These are phyloP conservation scores for Grus americana DNA, from an alignment of 2,113 vertebrate species.

Conservation along the genomic window DNA sequence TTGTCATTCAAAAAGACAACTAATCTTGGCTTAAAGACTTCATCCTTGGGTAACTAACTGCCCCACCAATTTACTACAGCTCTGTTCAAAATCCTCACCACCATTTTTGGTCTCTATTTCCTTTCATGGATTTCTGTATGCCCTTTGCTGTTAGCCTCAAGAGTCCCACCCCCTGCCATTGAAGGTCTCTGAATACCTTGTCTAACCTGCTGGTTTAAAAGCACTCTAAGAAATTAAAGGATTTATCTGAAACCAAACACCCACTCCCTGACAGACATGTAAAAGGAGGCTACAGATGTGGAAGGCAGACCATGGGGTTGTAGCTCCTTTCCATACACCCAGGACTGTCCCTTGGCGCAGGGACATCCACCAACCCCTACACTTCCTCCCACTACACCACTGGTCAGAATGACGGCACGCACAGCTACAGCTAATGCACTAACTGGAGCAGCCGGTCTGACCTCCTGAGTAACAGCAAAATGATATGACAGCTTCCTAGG, in stretches of 20 bases:
- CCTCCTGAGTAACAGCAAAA: not conserved
- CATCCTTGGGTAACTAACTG: not conserved
- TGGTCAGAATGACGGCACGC: not conserved
- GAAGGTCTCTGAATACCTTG: not conserved
- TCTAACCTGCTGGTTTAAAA: not conserved
- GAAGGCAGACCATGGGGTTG: not conserved
- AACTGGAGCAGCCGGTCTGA: not conserved
- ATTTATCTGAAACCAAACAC: not conserved
- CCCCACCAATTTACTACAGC: not conserved
- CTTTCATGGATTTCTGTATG: not conserved
- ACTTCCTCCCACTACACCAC: not conserved
- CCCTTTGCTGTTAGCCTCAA: not conserved
- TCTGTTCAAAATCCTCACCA: not conserved
- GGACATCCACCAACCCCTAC: not conserved
- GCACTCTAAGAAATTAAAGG: not conserved
- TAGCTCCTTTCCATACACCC: not conserved
- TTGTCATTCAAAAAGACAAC: not conserved
- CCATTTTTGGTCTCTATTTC: not conserved
- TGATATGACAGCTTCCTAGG: not conserved
- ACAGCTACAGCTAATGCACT: not conserved
- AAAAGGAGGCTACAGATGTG: not conserved
- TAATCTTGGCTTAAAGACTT: not conserved
- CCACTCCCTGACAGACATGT: not conserved
- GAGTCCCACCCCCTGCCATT: rapidly evolving
- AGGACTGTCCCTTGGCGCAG: not conserved